Evolutionary conservation across 2,888 invertebrate species (phyloP), one percentile per base, ranked within the genome.

Genomic region (Dynastes maya): DNA sequence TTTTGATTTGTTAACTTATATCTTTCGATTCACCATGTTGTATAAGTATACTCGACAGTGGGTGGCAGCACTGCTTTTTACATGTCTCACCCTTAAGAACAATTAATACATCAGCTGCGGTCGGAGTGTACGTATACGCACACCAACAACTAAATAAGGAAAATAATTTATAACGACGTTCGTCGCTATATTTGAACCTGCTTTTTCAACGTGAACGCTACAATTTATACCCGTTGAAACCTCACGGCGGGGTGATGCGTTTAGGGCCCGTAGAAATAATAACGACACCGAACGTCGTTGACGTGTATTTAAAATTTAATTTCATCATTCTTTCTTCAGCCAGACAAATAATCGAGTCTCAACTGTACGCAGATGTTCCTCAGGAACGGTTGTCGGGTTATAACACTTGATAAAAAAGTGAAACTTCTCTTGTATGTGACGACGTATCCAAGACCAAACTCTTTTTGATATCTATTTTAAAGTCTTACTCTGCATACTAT

Each of bases 251-350:
- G 11, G 71, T 71, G 55, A 71, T 71, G 71, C 32, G 32, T 71
- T 71, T 55, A 71, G 45, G 55, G 37, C 29, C 58, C 58, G 71
- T 71, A 71, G 55, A 71, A 71, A 71, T 71, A 71, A 71, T 71
- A 71, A 71, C 71, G 71, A 71, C 32, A 71, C 55, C n/a, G 58
- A 37, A 58, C 55, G n/a, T 32, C 32, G 71, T 71, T 75, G 76
- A 76, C 55, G 64, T 77, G 70, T 63, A 77, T 77, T 77, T 77
- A 77, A 58, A 77, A 63, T 77, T 77, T 68, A 77, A 68, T 70
- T 77, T 77, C 65, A 45, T 65, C 77, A 51, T 71, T 70, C 63
- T 63, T 65, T 68, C 68, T 53, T 32, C 70, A 27, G 61, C 13
- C 65, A 65, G 68, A 77, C 70, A 77, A 77, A 77, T 77, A 40